A percentile compares a stretch with the other conserved stretches of the same genome.
These are phyloP conservation scores for Platyrinchus mystaceus DNA, from an alignment of 2,797 vertebrate genomes.

Conservation along the genomic window DNA sequence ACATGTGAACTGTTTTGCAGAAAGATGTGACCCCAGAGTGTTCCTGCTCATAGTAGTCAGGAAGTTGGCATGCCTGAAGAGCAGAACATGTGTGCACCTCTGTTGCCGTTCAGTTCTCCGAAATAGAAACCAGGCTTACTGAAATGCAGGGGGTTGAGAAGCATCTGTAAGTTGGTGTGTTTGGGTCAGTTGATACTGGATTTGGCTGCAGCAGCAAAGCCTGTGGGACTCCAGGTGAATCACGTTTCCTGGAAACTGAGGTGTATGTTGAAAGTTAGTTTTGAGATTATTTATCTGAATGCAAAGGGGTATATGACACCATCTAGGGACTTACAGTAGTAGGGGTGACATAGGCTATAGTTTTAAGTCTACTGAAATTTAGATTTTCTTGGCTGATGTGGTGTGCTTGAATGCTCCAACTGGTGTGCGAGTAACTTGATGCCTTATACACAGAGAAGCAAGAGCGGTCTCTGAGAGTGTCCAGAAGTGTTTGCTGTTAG, in stretches of 20 bases:
- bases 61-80: not conserved
- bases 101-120: not conserved
- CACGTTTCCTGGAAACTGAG: conserved; percentile 33
- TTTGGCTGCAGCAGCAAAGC: conserved; percentile 15
- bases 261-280: conserved; percentile 58
- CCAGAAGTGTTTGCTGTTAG: not conserved
- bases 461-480: not conserved
- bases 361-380: conserved; percentile 12
- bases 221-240: conserved; percentile 33
- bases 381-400: conserved; percentile 24
- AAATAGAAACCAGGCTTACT: conserved; percentile 17
- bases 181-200: not conserved
- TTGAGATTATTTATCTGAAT: conserved; percentile 57
- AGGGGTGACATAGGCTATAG: not conserved
- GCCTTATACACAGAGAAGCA: not conserved
- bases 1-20: not conserved
- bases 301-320: conserved; percentile 44
- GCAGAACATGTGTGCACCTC: not conserved
- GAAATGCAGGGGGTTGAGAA: not conserved
- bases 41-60: not conserved
- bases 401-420: not conserved
- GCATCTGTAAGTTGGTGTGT: not conserved
- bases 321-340: not conserved
- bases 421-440: conserved; percentile 22
- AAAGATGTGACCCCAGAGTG: not conserved